A percentile compares a stretch with the other conserved stretches of the same genome.
Conservation (phyloP, 2,888 invertebrate species). For the Chromoteleia sp. region DNA sequence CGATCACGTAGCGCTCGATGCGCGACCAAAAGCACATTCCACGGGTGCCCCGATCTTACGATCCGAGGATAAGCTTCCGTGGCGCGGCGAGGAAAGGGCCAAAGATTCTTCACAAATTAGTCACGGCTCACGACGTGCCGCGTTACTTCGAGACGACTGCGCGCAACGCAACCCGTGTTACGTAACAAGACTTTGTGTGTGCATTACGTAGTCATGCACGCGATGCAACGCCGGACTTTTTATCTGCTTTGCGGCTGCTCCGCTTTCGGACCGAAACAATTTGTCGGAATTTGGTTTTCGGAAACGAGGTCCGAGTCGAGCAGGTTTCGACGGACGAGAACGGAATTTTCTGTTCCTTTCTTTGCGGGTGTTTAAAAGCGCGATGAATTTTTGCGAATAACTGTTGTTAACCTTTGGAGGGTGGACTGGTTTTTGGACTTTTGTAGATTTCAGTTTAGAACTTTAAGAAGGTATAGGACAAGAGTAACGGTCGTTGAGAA, state of each 20-base stretch:
- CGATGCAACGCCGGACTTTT: background rate
- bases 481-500: too few species aligned
- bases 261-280: too few species aligned
- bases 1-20: conserved; percentile 75
- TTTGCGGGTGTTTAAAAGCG: too few species aligned
- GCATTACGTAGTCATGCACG: conserved; percentile 17
- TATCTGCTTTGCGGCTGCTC: background rate
- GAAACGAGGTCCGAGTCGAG: too few species aligned
- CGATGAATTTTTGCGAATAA: too few species aligned
- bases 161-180: conserved; percentile 30
- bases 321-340: too few species aligned
- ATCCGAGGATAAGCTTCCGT: conserved; percentile 59
- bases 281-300: too few species aligned
- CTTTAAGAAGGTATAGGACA: too few species aligned
- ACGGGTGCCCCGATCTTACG: conserved; percentile 69
- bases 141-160: conserved; percentile 60
- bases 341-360: too few species aligned
- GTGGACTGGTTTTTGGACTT: too few species aligned
- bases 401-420: too few species aligned
- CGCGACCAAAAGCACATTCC: conserved; percentile 76
- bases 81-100: conserved; percentile 57
- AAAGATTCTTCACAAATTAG: conserved; percentile 70
- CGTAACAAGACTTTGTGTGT: conserved; percentile 25
- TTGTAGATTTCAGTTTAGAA: too few species aligned
- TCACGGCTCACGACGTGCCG: conserved; percentile 63